phyloP scores from a whole-genome alignment of 2,888 invertebrate genomes.

The Eucera pruinosa region DNA sequence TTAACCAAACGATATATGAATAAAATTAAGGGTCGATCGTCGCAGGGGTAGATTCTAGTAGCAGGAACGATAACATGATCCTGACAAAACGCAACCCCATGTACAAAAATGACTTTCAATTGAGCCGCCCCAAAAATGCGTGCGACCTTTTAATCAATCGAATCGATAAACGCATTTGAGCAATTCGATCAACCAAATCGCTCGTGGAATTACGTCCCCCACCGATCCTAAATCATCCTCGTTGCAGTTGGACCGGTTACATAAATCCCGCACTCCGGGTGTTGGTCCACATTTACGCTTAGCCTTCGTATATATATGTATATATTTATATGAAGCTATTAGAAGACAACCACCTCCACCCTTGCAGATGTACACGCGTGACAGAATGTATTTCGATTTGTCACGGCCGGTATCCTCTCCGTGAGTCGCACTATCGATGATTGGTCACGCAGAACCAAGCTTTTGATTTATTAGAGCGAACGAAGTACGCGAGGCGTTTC shows the following conservation, averaged over 20 bases:
- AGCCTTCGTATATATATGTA: neutral
- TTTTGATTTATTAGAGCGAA: constrained; percentile 55
- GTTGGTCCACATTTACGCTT: constrained; percentile 31
- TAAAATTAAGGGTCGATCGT: constrained; percentile 52
- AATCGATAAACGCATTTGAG: constrained; percentile 68
- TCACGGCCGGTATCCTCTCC: constrained; percentile 70
- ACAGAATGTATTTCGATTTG: constrained; percentile 76
- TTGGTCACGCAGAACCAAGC: constrained; percentile 53
- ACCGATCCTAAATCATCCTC: constrained; percentile 73
- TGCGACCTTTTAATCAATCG: constrained; percentile 78
- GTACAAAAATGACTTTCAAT: constrained; percentile 71
- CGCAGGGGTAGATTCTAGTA: constrained; percentile 33
- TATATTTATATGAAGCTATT: constrained; percentile 62
- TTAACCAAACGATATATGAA: constrained; percentile 49
- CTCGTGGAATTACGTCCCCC: constrained; percentile 76
- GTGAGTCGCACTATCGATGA: constrained; percentile 72
- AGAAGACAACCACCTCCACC: constrained; percentile 58
- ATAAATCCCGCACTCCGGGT: constrained; percentile 55
- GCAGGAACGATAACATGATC: constrained; percentile 55
- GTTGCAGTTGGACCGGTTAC: constrained; percentile 39
- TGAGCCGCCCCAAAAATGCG: constrained; percentile 59
- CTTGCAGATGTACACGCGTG: constrained; percentile 61
- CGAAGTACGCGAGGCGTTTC: neutral
- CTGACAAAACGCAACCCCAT: constrained; percentile 40
- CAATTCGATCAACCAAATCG: constrained; percentile 79